A percentile compares a stretch with the other conserved stretches of the same genome.
Conservation (phyloP, 2,888 invertebrate species). For the Deilephila elpenor region DNA sequence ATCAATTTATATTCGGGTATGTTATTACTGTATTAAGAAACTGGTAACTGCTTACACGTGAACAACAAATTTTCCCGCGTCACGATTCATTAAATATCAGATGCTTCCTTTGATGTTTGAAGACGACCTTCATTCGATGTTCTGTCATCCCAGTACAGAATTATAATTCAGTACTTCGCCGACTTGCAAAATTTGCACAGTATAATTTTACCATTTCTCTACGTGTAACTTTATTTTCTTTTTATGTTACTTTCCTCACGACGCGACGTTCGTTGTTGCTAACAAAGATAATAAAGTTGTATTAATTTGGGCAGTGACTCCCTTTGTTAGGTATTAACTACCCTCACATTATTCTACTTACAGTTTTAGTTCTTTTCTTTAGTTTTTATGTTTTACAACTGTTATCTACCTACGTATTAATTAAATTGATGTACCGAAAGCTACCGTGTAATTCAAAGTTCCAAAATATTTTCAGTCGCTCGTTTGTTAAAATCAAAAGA, state of each 20-base stretch:
- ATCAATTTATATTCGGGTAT: too few species aligned
- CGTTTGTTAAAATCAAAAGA: too few species aligned
- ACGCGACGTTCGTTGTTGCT: neutral
- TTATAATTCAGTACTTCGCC: too few species aligned
- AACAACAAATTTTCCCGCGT: too few species aligned
- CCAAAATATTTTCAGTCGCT: neutral
- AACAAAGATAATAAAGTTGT: neutral
- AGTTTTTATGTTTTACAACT: conserved; percentile 41
- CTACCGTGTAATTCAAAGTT: neutral
- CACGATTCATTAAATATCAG: too few species aligned
- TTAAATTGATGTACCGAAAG: neutral
- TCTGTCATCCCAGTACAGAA: too few species aligned
- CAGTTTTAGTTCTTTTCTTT: conserved; percentile 42
- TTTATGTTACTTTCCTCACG: neutral
- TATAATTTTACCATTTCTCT: too few species aligned
- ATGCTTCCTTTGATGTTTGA: too few species aligned
- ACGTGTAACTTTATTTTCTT: neutral
- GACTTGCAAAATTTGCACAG: too few species aligned
- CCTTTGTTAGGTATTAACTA: conserved; percentile 45
- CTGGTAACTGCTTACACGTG: too few species aligned
- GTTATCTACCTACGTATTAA: neutral
- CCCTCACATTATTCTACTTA: conserved; percentile 36
- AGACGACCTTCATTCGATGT: too few species aligned
- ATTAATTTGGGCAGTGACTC: conserved; percentile 35
- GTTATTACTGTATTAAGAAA: too few species aligned